These are phyloP conservation scores for Acanthiza pusilla DNA, from an alignment of 2,797 vertebrate genomes.

Conservation along the genomic window DNA sequence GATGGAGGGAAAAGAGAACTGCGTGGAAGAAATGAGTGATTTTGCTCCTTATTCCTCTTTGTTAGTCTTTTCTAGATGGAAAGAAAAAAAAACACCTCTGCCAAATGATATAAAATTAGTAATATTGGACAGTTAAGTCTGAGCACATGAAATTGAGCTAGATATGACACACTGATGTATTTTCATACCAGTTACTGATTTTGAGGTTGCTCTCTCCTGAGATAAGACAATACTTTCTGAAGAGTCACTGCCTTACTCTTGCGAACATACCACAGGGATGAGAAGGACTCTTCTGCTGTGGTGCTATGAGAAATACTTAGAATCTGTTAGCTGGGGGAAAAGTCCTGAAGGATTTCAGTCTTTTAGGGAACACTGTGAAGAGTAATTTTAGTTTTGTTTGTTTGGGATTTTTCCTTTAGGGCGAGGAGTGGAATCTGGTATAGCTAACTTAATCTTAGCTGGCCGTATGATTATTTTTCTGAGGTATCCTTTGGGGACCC, in stretches of 20 bases:
- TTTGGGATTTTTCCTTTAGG: background rate
- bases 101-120: background rate
- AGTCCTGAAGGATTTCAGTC: background rate
- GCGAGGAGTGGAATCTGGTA: background rate
- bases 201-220: background rate
- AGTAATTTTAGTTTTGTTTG: background rate
- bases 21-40: background rate
- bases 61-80: background rate
- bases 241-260: background rate
- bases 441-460: background rate
- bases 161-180: background rate
- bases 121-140: background rate
- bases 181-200: background rate
- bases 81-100: background rate
- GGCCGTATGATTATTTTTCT: accelerated
- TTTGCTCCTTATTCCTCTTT: background rate
- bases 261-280: background rate
- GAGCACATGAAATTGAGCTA: background rate
- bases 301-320: background rate
- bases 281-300: background rate
- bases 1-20: background rate
- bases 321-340: background rate
- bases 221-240: background rate
- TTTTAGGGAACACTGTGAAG: background rate
- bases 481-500: background rate